Evolutionary conservation across 2,888 invertebrate genomes (phyloP).

Genomic region (Leptogaster cylindrica): DNA sequence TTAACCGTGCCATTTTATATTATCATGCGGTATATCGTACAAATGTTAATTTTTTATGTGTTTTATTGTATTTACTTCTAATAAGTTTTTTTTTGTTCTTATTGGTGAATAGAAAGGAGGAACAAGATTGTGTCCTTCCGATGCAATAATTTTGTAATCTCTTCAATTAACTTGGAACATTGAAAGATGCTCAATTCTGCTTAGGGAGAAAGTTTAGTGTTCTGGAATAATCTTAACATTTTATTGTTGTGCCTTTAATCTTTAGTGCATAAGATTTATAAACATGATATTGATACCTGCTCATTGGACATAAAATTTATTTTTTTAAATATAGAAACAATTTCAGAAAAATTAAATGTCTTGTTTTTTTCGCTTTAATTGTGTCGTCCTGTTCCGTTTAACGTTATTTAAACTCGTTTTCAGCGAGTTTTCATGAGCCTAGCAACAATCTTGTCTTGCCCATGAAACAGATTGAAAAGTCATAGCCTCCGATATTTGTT

Average conservation of each 20-base stretch:
- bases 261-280: conserved; percentile 22
- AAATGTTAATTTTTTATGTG: too few species aligned
- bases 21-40: conserved; percentile 32
- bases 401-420: too few species aligned
- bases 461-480: too few species aligned
- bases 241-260: conserved; percentile 37
- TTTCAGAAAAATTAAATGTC: neutral
- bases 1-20: conserved; percentile 32
- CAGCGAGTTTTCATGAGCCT: too few species aligned
- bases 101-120: conserved; percentile 9
- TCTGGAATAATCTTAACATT: conserved; percentile 13
- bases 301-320: conserved; percentile 18
- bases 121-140: neutral
- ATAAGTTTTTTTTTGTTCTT: conserved; percentile 3
- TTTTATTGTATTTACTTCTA: conserved; percentile 1
- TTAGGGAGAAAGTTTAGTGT: neutral
- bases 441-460: too few species aligned
- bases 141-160: conserved; percentile 8
- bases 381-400: too few species aligned
- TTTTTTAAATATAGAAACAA: conserved; percentile 29
- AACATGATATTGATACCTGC: conserved; percentile 30
- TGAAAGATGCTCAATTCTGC: neutral
- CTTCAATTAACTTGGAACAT: conserved; percentile 1
- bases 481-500: too few species aligned
- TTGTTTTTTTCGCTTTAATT: neutral